These are phyloP conservation scores for Xestia rhomboidea DNA, from an alignment of 2,888 invertebrate genomes.

Conservation along the genomic window DNA sequence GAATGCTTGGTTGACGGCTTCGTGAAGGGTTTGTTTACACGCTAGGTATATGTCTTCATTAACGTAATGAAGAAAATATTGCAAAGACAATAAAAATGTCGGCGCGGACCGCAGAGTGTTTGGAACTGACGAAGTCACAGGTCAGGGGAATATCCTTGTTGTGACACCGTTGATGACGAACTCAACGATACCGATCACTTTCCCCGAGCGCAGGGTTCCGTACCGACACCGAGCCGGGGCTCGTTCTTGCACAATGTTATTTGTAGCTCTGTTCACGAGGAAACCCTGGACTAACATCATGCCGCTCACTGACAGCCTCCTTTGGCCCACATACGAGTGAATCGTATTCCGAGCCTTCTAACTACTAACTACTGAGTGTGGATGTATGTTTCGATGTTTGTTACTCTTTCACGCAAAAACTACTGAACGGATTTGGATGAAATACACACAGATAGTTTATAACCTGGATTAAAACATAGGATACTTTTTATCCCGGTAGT, in stretches of 20 bases:
- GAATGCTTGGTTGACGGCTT: too few relatives aligned
- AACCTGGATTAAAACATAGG: too few relatives aligned
- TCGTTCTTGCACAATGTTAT: neutral
- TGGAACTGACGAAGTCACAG: neutral
- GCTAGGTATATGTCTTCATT: neutral
- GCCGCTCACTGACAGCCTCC: neutral
- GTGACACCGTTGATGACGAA: neutral
- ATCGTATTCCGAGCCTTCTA: too few relatives aligned
- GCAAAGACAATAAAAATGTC: neutral
- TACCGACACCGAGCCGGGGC: neutral
- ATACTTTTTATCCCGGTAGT: too few relatives aligned
- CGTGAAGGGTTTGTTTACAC: too few relatives aligned
- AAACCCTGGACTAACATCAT: neutral
- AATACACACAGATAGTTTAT: too few relatives aligned
- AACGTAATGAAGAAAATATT: constrained; percentile 14
- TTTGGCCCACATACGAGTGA: neutral
- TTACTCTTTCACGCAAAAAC: too few relatives aligned
- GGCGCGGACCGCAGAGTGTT: neutral
- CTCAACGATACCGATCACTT: neutral
- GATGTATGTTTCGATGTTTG: too few relatives aligned
- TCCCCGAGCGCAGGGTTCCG: neutral
- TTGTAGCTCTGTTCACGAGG: neutral
- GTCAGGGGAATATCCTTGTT: neutral
- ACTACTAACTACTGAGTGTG: too few relatives aligned
- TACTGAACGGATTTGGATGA: too few relatives aligned